These are phyloP conservation scores for Digitonthophagus gazella DNA, from an alignment of 2,888 invertebrate species.

Conservation along the genomic window DNA sequence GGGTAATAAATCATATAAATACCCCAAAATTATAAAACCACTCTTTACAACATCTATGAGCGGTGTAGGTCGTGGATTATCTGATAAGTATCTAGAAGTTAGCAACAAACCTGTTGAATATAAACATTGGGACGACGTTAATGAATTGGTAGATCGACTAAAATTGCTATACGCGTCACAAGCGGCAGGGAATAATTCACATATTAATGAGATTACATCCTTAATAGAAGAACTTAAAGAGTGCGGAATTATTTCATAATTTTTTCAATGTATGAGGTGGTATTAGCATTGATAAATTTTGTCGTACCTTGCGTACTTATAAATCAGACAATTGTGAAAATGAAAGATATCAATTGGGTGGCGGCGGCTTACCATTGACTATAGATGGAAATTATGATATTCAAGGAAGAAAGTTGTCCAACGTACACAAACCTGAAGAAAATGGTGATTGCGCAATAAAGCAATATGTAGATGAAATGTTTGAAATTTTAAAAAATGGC, in stretches of 20 bases:
- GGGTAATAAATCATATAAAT: not conserved
- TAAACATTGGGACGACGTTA: slow-evolving; percentile 7
- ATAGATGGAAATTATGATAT: not conserved
- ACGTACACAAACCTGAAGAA: not conserved
- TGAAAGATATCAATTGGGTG: not conserved
- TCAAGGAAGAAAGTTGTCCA: not conserved
- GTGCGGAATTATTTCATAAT: not conserved
- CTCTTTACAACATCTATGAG: not conserved
- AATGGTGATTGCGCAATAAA: not conserved
- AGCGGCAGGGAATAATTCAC: slow-evolving; percentile 3
- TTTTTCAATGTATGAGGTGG: not conserved
- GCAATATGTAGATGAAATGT: not conserved
- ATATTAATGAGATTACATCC: slow-evolving; percentile 1
- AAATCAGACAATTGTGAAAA: not conserved
- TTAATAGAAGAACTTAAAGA: slow-evolving; percentile 5
- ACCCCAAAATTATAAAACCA: not conserved
- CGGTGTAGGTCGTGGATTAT: not conserved
- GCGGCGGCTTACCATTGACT: not conserved
- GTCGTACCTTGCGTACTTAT: not conserved
- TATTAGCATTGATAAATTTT: too few species aligned
- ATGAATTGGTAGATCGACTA: slow-evolving; percentile 15
- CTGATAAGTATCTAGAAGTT: not conserved
- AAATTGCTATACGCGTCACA: slow-evolving; percentile 2
- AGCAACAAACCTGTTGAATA: not conserved
- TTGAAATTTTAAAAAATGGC: too few species aligned